Evolutionary conservation across 2,113 vertebrate species (phyloP), one percentile per base, ranked within the genome.

Genomic region (Procavia capensis): DNA sequence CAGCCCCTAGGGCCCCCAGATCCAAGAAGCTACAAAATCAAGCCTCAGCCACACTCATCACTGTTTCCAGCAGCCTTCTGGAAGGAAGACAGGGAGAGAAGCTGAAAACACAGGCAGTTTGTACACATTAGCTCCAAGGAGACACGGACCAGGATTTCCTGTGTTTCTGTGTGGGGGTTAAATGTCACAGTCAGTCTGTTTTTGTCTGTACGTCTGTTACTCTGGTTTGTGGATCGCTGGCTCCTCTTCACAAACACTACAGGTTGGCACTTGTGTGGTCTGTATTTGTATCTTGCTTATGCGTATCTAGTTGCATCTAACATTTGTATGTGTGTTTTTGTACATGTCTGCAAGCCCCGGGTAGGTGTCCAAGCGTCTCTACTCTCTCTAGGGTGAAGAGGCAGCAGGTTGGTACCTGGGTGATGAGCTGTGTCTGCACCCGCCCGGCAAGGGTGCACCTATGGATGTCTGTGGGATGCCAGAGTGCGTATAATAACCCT

Each of bases 61-160:
- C 43, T 10, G 2, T 84, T 88, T 74, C 81, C 47, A 94, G 90
- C 90, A 93, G 84, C 50, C 72, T 5, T 6, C 7, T 92, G 81
- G 70, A 88, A 92, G 86, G 78, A 94, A 87, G n/a, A 66, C 85
- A 82, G 20, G 4, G 0, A 36, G 57, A 68, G 85, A 19, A 31
- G 25, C 70, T 59, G 50, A 85, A 81, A 89, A 91, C 64, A 93
- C 92, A 13, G 54, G 31, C 59, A 54, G 68, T 61, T 31, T 83
- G 82, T 85, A 91, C 88, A 90, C 82, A 88, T 64, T 64, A 68
- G 78, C 88, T 87, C 95, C 92, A 91, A n/a, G 82, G 92, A 94
- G 90, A 95, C 88, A 84, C 0, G 2, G 68, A 61, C 85, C 94
- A 94, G 76, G 92, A 95, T 90, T 94, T 97, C 96, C 97, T 93